Conservation (phyloP, 1,140 invertebrate genomes). For the Zaprionus davidi region DNA sequence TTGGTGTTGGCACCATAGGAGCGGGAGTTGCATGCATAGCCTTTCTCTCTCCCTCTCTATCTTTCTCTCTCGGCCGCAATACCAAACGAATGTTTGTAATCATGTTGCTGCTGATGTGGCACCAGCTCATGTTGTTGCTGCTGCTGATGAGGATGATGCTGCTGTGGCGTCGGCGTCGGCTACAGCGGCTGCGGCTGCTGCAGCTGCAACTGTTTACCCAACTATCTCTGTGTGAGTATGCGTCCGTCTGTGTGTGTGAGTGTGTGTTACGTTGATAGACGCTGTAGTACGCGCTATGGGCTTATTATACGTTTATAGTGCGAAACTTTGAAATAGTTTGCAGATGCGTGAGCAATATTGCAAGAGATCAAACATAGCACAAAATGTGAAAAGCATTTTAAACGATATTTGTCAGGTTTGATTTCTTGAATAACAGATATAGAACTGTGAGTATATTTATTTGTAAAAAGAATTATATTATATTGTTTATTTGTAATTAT, state of each 20-base stretch:
- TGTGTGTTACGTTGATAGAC: slow-evolving; percentile 1
- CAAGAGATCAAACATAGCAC: background rate
- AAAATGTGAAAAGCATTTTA: background rate
- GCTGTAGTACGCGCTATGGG: slow-evolving; percentile 14
- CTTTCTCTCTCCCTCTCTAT: background rate
- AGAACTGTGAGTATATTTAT: too few relatives aligned
- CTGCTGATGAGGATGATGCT: slow-evolving; percentile 25
- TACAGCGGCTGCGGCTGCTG: slow-evolving; percentile 14
- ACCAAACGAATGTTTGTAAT: slow-evolving; percentile 68
- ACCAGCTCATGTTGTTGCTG: slow-evolving; percentile 53
- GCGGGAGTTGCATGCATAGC: background rate
- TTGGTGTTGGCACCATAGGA: background rate
- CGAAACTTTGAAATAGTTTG: background rate
- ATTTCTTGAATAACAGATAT: too few relatives aligned
- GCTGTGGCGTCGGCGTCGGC: slow-evolving; percentile 25
- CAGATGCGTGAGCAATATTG: background rate
- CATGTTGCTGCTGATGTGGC: slow-evolving; percentile 72
- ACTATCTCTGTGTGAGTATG: slow-evolving; percentile 27
- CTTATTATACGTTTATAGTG: background rate
- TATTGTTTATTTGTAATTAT: background rate
- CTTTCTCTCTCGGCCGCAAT: slow-evolving; percentile 21
- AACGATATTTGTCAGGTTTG: too few relatives aligned
- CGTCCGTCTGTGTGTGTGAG: slow-evolving; percentile 20
- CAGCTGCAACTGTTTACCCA: slow-evolving; percentile 60
- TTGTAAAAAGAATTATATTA: too few relatives aligned